These are phyloP conservation scores for Oscarella lobularis DNA, from an alignment of 37 sponge, comb jelly and placozoan species.

Conservation along the genomic window DNA sequence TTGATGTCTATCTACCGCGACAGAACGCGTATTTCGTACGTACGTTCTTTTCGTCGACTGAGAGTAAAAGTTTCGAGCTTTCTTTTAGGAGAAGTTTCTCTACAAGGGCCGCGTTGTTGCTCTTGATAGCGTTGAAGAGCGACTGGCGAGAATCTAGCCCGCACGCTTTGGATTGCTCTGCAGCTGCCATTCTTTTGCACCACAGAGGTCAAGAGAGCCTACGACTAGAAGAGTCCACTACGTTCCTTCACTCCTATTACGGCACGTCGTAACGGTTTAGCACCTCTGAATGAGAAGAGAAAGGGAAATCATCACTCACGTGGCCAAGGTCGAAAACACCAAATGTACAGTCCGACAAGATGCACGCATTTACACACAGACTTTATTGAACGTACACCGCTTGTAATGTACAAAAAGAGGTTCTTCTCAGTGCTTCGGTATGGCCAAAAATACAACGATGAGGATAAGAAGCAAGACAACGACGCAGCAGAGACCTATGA, in stretches of 20 bases:
- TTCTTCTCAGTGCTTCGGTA: not conserved
- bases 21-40: not conserved
- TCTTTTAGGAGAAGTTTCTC: not conserved
- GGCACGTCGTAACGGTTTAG: too few species aligned
- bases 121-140: not conserved
- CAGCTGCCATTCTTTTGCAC: too few species aligned
- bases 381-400: not conserved
- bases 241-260: too few species aligned
- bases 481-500: not conserved
- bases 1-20: not conserved
- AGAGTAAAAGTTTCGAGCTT: not conserved
- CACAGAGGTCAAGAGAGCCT: too few species aligned
- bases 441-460: not conserved
- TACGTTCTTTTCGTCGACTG: not conserved
- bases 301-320: too few species aligned
- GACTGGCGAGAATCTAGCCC: too few species aligned
- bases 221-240: too few species aligned
- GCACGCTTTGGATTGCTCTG: too few species aligned
- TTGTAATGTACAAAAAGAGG: not conserved
- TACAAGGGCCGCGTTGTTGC: not conserved
- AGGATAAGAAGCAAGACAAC: not conserved
- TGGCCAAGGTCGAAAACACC: too few species aligned
- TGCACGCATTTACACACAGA: constrained; percentile 1
- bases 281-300: too few species aligned
- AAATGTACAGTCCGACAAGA: too few species aligned